Evolutionary conservation across 2,113 vertebrate species (phyloP).

Genomic region (Oceanites oceanicus): DNA sequence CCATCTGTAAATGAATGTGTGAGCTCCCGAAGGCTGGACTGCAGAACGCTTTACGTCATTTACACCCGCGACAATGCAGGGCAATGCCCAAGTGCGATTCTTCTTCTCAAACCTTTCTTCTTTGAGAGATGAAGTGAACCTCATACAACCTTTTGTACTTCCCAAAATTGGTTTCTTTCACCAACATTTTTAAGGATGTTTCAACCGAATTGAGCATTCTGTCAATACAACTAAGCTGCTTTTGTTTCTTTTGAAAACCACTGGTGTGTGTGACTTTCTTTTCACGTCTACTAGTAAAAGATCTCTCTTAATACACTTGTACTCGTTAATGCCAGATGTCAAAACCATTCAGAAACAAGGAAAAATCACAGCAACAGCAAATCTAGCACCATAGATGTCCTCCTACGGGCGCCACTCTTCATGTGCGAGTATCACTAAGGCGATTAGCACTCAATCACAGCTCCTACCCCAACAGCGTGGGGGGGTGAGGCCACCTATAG

Average conservation of each 20-base stretch:
- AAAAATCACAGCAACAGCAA: conserved; percentile 43
- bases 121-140: neutral
- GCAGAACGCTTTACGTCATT: neutral
- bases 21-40: neutral
- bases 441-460: conserved; percentile 50
- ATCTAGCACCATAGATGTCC: neutral
- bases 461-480: neutral
- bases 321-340: conserved; percentile 50
- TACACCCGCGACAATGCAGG: neutral
- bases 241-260: conserved; percentile 67
- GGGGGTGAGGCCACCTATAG: neutral
- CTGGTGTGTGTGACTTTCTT: conserved; percentile 53
- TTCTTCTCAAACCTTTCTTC: neutral
- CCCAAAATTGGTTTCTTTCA: conserved; percentile 65
- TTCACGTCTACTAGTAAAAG: conserved; percentile 34
- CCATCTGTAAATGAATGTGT: neutral
- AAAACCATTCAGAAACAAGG: conserved; percentile 41
- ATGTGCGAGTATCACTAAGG: conserved; percentile 21
- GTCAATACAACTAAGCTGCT: conserved; percentile 52
- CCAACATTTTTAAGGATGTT: conserved; percentile 58
- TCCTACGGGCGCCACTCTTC: neutral
- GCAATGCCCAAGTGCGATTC: neutral
- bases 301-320: conserved; percentile 51
- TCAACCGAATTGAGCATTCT: conserved; percentile 54
- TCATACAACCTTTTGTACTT: conserved; percentile 58